Conservation (phyloP, 2,888 invertebrate species). For the Drosophila demipolita region DNA sequence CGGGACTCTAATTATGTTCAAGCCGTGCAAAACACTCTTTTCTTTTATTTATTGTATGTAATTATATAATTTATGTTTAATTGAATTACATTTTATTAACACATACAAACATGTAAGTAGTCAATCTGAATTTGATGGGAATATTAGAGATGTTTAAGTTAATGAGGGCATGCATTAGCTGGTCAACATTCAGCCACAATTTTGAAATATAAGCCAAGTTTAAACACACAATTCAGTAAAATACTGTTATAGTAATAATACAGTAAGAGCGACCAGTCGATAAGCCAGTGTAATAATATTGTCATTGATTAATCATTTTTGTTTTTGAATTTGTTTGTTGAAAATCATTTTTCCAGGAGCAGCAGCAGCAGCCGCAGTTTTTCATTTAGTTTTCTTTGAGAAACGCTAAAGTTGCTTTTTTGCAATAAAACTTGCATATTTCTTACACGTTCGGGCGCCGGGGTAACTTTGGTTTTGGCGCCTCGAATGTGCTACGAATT, state of each 20-base stretch:
- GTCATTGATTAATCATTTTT: constrained; percentile 62
- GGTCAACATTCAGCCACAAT: not conserved
- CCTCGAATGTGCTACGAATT: constrained; percentile 80
- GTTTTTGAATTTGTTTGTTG: constrained; percentile 17
- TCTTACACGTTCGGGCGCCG: constrained; percentile 65
- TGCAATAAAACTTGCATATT: constrained; percentile 47
- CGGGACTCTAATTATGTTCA: constrained; percentile 26
- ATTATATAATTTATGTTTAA: not conserved
- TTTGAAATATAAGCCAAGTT: not conserved
- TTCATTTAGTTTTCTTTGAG: constrained; percentile 12
- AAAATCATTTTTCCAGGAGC: constrained; percentile 51
- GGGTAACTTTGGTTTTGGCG: constrained; percentile 68
- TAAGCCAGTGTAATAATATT: constrained; percentile 34
- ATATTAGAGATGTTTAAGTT: not conserved
- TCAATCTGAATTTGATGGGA: not conserved
- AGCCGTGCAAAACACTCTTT: not conserved
- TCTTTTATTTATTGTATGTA: not conserved
- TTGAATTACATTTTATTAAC: constrained; percentile 1
- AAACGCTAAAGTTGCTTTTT: constrained; percentile 15
- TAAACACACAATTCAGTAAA: not conserved
- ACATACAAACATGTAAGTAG: not conserved
- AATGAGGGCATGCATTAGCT: not conserved
- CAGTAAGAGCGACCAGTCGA: constrained; percentile 37
- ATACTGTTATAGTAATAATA: constrained; percentile 25
- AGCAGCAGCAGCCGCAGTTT: constrained; percentile 16